Evolutionary conservation across 1,140 invertebrate species (phyloP).

Genomic region (Hylyphantes graminicola): DNA sequence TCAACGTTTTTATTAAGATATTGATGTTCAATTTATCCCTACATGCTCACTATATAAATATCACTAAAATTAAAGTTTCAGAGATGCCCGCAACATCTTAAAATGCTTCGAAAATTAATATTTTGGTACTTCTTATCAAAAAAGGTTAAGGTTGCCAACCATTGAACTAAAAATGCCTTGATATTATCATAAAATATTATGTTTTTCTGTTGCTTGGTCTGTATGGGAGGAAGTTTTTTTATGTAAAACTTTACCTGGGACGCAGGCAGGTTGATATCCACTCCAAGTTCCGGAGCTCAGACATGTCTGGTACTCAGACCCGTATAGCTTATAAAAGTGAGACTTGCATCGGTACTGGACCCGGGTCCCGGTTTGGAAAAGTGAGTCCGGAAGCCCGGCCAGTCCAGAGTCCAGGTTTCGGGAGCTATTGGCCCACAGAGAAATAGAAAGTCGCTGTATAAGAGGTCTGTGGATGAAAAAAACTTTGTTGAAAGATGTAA

Average conservation of each 20-base stretch:
- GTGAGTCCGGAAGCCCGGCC: slow-evolving; percentile 5
- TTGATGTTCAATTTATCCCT: too few species aligned
- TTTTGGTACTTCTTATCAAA: neutral
- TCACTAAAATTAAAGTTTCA: too few species aligned
- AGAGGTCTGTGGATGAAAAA: neutral
- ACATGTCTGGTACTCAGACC: slow-evolving; percentile 54
- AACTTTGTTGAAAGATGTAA: neutral
- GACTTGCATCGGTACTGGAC: slow-evolving; percentile 54
- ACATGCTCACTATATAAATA: too few species aligned
- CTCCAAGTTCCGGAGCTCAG: slow-evolving; percentile 46
- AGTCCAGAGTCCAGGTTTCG: neutral
- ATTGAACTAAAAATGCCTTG: too few species aligned
- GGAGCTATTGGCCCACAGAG: neutral
- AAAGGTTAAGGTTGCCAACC: too few species aligned
- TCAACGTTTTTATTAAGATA: too few species aligned
- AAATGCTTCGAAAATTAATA: too few species aligned
- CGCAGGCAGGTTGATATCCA: slow-evolving; percentile 46
- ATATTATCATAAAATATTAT: too few species aligned
- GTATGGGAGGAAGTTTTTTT: neutral
- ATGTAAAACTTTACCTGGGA: slow-evolving; percentile 24
- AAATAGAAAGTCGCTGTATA: neutral
- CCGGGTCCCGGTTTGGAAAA: slow-evolving; percentile 36
- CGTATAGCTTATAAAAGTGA: slow-evolving; percentile 51
- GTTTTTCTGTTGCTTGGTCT: too few species aligned
- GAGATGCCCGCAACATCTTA: too few species aligned